These are phyloP conservation scores for Martes martes DNA, from an alignment of 2,113 vertebrate species.

Conservation along the genomic window DNA sequence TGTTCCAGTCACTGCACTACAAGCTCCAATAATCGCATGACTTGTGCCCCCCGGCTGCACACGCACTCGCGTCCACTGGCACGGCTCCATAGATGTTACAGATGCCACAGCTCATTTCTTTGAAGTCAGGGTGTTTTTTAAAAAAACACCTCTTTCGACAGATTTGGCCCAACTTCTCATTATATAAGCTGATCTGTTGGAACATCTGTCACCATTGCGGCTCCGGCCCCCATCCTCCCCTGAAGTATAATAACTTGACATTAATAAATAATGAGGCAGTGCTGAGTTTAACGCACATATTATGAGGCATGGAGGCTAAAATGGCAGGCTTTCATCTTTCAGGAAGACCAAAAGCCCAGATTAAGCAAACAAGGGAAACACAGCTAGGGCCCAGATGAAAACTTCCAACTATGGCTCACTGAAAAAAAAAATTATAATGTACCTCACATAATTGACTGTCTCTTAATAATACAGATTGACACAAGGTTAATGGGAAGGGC, in stretches of 20 bases:
- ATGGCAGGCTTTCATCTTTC: slow-evolving; percentile 73
- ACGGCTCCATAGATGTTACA: slow-evolving; percentile 80
- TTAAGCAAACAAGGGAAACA: slow-evolving; percentile 55
- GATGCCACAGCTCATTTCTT: slow-evolving; percentile 85
- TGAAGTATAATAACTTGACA: slow-evolving; percentile 67
- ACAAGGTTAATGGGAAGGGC: background rate
- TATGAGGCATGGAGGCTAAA: slow-evolving; percentile 51
- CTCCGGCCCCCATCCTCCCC: slow-evolving; percentile 74
- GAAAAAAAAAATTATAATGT: background rate
- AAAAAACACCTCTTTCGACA: slow-evolving; percentile 78
- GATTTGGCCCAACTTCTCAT: slow-evolving; percentile 80
- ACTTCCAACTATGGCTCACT: background rate
- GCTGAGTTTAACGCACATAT: slow-evolving; percentile 56
- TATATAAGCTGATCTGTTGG: slow-evolving; percentile 77
- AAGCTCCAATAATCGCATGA: slow-evolving; percentile 77
- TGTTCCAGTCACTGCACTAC: slow-evolving; percentile 73
- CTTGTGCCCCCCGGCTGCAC: slow-evolving; percentile 73
- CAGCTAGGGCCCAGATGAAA: slow-evolving; percentile 35
- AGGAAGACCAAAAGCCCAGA: slow-evolving; percentile 54
- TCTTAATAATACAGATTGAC: background rate
- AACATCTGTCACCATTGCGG: slow-evolving; percentile 80
- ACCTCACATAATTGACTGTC: background rate
- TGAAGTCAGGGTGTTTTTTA: slow-evolving; percentile 83
- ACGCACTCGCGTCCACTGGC: slow-evolving; percentile 78
- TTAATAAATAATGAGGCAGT: slow-evolving; percentile 76